Base-by-base conservation (phyloP, 2,113 vertebrate genomes). In the Lampris megalopsis region DNA sequence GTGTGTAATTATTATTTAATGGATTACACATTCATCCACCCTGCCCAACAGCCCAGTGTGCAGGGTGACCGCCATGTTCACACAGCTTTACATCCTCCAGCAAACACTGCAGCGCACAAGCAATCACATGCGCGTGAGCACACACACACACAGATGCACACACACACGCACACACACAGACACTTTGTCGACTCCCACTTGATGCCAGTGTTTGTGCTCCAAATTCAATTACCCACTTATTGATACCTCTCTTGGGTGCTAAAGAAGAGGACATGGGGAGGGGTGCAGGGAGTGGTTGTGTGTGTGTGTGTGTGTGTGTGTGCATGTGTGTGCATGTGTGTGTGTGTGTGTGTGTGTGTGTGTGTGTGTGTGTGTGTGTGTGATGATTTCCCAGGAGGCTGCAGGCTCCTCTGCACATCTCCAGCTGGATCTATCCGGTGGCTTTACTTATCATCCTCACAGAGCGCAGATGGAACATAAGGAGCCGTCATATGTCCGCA, bases 171-270 rank as follows among this genome's bases (percentile, higher is more conserved):
- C 58, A 58, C 79, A 78, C 73, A 73, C 78, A 48, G 42, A 9
- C 38, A 64, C 48, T 71, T 58, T 24, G 54, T 8, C 50, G 9
- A 87, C 72, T 76, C 80, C 86, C 82, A 94, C 94, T 94, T 94
- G 87, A 96, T 86, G 73, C 94, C 96, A 94, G 95, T 96, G 96
- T 98, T 98, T 97, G 96, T 96, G 95, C 96, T 97, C 96, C 96
- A 97, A 97, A 97, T 98, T 98, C 97, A 98, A 98, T 98, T 97
- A 97, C 96, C 96, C 95, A 94, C 95, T 96, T 97, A 98, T 97
- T 98, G 97, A 98, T 97, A 96, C 95, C 95, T 96, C 95, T 97
- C 96, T 94, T 94, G 96, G 96, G 97, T 95, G 96, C 96, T 96
- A 94, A 95, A 96, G 95, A 95, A 96, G 96, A 95, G 96, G 96